phyloP scores from a whole-genome alignment of 2,888 invertebrate genomes.

The Heliconius charithonia region DNA sequence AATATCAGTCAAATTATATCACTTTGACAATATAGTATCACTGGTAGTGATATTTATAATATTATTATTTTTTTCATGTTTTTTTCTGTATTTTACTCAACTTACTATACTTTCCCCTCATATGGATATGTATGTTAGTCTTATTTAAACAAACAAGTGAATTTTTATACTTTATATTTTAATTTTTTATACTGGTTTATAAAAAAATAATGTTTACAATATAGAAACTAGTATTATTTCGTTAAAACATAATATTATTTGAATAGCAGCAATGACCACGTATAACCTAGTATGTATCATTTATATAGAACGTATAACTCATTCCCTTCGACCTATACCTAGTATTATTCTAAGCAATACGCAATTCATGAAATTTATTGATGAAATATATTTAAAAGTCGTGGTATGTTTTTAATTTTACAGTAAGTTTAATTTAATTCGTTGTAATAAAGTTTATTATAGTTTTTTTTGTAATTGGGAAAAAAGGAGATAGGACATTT shows the following conservation, averaged over 20 bases:
- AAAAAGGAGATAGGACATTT: not conserved
- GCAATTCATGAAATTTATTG: not conserved
- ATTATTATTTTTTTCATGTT: not conserved
- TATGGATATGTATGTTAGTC: not conserved
- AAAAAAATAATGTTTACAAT: not conserved
- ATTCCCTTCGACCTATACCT: not conserved
- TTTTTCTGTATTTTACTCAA: not conserved
- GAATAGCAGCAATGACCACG: not conserved
- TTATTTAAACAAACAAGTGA: not conserved
- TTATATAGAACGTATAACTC: not conserved
- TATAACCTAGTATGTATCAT: not conserved
- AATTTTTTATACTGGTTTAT: too few species aligned
- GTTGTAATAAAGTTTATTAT: too few species aligned
- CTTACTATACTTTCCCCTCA: too few species aligned
- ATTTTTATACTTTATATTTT: too few species aligned
- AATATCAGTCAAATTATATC: not conserved
- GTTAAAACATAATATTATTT: not conserved
- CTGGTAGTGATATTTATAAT: not conserved
- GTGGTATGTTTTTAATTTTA: not conserved
- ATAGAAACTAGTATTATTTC: not conserved
- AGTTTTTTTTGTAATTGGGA: too few species aligned
- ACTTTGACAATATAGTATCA: not conserved
- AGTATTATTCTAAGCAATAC: too few species aligned
- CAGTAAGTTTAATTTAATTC: too few species aligned
- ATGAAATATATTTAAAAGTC: not conserved